Evolutionary conservation across 2,888 invertebrate genomes (phyloP).

Genomic region (Cephus sareptanus): DNA sequence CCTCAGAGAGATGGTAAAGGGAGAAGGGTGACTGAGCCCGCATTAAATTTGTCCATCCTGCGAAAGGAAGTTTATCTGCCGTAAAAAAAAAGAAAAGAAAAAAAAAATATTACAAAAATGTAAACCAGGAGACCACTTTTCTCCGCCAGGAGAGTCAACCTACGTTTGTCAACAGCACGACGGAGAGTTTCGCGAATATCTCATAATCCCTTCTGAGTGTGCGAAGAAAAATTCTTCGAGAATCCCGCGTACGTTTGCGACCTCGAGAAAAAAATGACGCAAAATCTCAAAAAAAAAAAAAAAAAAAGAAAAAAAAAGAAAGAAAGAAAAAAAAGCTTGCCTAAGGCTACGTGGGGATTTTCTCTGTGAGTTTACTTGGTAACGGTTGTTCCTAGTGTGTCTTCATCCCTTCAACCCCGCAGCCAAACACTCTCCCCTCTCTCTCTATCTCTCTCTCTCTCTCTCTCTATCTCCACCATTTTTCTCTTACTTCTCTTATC

Average conservation of each 20-base stretch:
- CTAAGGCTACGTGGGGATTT: neutral
- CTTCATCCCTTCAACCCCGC: neutral
- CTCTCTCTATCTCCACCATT: neutral
- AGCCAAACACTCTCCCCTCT: neutral
- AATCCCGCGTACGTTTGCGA: neutral
- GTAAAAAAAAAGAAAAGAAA: neutral
- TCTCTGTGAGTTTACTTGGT: neutral
- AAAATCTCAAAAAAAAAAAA: too few relatives aligned
- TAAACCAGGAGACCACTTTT: neutral
- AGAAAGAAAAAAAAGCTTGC: neutral
- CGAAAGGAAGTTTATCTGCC: neutral
- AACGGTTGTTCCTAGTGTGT: neutral
- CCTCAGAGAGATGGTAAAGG: neutral
- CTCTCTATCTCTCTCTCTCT: rapidly evolving
- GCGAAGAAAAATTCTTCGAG: neutral
- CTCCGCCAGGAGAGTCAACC: neutral
- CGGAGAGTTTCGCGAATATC: neutral
- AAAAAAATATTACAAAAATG: neutral
- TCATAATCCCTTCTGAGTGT: neutral
- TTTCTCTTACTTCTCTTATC: neutral
- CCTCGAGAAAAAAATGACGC: neutral
- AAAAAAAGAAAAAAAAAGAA: too few relatives aligned
- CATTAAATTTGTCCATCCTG: neutral
- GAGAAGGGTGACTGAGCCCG: neutral
- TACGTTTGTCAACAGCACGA: neutral